phyloP scores from a whole-genome alignment of 2,113 vertebrate genomes.

The Apodemus sylvaticus region DNA sequence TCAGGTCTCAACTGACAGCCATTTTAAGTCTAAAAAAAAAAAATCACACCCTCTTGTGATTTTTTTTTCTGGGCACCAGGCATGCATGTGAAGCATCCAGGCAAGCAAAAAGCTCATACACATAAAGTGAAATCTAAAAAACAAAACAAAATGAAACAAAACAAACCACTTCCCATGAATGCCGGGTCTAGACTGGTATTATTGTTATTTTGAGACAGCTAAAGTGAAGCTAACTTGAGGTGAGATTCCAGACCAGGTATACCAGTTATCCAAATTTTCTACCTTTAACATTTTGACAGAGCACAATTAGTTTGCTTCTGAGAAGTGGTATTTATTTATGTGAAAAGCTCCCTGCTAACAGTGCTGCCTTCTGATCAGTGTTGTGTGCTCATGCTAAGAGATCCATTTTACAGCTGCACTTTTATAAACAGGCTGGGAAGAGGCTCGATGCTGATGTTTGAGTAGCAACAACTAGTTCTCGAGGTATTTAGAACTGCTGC shows the following conservation, averaged over 20 bases:
- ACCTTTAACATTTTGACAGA: slow-evolving; percentile 52
- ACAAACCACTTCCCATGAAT: not conserved
- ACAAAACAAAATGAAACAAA: not conserved
- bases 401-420: slow-evolving; percentile 63
- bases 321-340: slow-evolving; percentile 59
- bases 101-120: not conserved
- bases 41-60: not conserved
- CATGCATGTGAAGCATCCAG: not conserved
- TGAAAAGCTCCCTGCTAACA: slow-evolving; percentile 67
- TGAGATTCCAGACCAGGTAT: slow-evolving; percentile 4
- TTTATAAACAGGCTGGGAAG: slow-evolving; percentile 59
- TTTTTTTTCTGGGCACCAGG: not conserved
- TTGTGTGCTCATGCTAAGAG: slow-evolving; percentile 30
- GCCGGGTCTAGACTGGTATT: not conserved
- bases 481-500: slow-evolving; percentile 61
- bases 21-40: not conserved
- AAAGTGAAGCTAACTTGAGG: not conserved
- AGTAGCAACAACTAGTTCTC: slow-evolving; percentile 71
- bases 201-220: not conserved
- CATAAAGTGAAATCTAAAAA: not conserved
- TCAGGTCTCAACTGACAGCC: not conserved
- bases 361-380: slow-evolving; percentile 44
- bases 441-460: slow-evolving; percentile 61
- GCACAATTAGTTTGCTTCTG: slow-evolving; percentile 63
- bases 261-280: not conserved